These are phyloP conservation scores for Anhinga rufa DNA, from an alignment of 2,113 vertebrate genomes.

Conservation along the genomic window DNA sequence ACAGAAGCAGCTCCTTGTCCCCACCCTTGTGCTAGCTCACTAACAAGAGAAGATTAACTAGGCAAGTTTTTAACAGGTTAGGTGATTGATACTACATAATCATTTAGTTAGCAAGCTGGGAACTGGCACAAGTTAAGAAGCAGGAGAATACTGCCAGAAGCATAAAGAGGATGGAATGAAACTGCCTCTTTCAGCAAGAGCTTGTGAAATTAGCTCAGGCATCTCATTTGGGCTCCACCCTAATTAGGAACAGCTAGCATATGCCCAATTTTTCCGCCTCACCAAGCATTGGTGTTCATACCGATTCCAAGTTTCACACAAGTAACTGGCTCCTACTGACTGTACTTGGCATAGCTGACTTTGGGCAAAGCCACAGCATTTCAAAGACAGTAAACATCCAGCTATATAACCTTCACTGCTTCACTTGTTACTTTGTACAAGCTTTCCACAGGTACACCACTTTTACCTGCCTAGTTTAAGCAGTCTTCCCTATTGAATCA, in stretches of 20 bases:
- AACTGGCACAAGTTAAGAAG: background rate
- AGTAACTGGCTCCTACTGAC: background rate
- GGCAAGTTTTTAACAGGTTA: background rate
- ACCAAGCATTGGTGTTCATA: background rate
- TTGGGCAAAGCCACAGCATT: background rate
- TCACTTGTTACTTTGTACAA: background rate
- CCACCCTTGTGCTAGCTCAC: background rate
- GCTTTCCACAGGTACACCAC: background rate
- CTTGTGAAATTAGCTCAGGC: background rate
- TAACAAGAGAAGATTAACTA: background rate
- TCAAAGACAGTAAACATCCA: background rate
- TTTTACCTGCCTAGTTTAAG: background rate
- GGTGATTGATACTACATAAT: background rate
- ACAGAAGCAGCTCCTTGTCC: background rate
- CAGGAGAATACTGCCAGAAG: background rate
- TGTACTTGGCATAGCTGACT: background rate
- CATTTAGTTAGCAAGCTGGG: background rate
- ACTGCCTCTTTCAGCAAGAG: background rate
- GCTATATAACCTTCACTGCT: background rate
- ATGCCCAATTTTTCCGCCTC: background rate
- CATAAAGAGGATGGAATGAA: background rate
- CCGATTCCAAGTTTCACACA: background rate
- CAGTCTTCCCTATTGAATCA: background rate
- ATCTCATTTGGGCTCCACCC: background rate
- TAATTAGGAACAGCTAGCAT: background rate